Base-by-base conservation (phyloP, 2,888 invertebrate genomes). In the Macaria notata region DNA sequence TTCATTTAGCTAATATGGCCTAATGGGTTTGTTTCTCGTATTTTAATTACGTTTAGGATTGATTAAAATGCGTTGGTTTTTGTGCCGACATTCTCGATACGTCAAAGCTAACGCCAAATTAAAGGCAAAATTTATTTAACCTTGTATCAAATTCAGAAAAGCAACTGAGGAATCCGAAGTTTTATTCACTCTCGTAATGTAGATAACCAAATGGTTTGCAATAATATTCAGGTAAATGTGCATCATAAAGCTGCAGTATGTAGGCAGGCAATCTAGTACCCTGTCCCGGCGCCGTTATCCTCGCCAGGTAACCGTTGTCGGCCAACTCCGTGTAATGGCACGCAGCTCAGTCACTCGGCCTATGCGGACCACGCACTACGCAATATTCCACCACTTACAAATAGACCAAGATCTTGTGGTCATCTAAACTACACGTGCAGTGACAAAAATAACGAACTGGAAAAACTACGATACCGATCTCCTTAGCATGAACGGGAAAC, bases 261-360 rank as follows among this genome's bases (percentile, higher is more conserved):
- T 39, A 52, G 48, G 43, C 48, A 47, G 41, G 43, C 52, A 59
- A 60, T 58, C 49, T 56, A 61, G 49, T 56, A 51, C 59, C 62
- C 52, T 58, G 65, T 59, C 56, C 57, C 54, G 49, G 54, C 57
- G 68, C 80, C 81, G 82, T 79, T 81, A 81, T 78, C 76, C 78
- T 72, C 73, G 68, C 54, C 61, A 54, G 60, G 68, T 79, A 81
- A 80, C 81, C 76, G 82, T 81, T 73, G 68, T 74, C 64, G 55
- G 48, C 65, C 61, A 71, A 69, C 69, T 52, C 66, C 65, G 66
- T 61, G 60, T 65, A 63, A 63, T 66, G 70, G 70, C 71, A 76
- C 72, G 73, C 59, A 64, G 64, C 61, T 65, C 67, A 67, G 67
- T 67, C 65, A 67, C 52, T 56, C 59, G 65, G 55, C 56, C 58